Conservation (phyloP, 1,140 invertebrate genomes). For the Semibalanus balanoides region DNA sequence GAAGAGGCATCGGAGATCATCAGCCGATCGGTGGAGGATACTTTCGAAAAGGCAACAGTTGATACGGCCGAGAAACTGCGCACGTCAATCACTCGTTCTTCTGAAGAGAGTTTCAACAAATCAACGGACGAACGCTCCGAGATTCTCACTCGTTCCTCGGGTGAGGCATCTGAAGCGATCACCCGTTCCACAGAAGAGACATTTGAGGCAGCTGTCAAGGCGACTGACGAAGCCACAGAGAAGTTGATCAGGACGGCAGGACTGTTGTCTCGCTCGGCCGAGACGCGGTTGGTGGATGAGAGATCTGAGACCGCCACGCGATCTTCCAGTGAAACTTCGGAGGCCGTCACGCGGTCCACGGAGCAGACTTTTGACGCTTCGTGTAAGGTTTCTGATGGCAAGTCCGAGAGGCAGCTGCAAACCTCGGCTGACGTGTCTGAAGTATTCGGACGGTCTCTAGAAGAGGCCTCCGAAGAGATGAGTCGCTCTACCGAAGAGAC, state of each 20-base stretch:
- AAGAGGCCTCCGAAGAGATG: background rate
- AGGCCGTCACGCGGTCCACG: background rate
- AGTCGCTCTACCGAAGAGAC: background rate
- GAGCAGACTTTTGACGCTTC: background rate
- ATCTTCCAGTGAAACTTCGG: background rate
- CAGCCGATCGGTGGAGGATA: background rate
- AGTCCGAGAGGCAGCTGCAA: background rate
- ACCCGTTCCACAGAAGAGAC: background rate
- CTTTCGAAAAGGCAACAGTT: background rate
- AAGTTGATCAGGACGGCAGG: background rate
- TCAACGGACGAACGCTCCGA: background rate
- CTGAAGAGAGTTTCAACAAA: background rate
- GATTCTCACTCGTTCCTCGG: background rate
- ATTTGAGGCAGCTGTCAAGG: background rate
- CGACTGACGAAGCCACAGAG: background rate
- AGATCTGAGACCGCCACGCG: background rate
- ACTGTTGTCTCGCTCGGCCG: background rate
- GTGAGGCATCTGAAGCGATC: background rate
- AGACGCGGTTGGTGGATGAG: background rate
- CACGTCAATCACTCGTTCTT: background rate
- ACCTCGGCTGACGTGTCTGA: background rate
- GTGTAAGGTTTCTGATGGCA: background rate
- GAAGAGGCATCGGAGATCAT: background rate
- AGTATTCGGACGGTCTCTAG: background rate
- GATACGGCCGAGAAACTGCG: background rate